phyloP scores from a whole-genome alignment of 2,888 invertebrate species.

The Ennomos fuscantarius region DNA sequence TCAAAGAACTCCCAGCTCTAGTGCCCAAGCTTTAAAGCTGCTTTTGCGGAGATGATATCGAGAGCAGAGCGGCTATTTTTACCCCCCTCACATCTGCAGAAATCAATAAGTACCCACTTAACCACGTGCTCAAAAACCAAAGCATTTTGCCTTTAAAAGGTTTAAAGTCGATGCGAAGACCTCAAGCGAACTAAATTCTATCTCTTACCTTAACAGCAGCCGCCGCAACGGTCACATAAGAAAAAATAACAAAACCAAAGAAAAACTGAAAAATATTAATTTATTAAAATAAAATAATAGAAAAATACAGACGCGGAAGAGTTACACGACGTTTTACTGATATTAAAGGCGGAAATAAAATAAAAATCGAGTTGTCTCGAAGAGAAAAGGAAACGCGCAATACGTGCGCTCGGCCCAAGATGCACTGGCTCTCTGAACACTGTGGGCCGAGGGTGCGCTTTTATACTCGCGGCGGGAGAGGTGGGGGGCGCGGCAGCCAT shows the following conservation, averaged over 20 bases:
- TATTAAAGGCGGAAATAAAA: slow-evolving; percentile 38
- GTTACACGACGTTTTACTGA: slow-evolving; percentile 15
- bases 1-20: slow-evolving; percentile 31
- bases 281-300: slow-evolving; percentile 41
- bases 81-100: slow-evolving; percentile 48
- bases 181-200: slow-evolving; percentile 30
- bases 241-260: slow-evolving; percentile 48
- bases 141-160: slow-evolving; percentile 9
- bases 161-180: background rate
- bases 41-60: slow-evolving; percentile 10
- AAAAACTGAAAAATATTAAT: slow-evolving; percentile 9
- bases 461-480: slow-evolving; percentile 64
- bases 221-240: slow-evolving; percentile 54
- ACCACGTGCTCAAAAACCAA: slow-evolving; percentile 50
- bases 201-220: slow-evolving; percentile 62
- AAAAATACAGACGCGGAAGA: slow-evolving; percentile 26
- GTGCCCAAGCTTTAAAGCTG: slow-evolving; percentile 18
- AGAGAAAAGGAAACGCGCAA: slow-evolving; percentile 52
- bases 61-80: slow-evolving; percentile 50
- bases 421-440: slow-evolving; percentile 77
- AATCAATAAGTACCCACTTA: slow-evolving; percentile 52
- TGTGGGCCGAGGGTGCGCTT: slow-evolving; percentile 62
- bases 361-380: slow-evolving; percentile 54
- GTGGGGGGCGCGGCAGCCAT: slow-evolving; percentile 73
- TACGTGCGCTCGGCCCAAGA: slow-evolving; percentile 55